These are phyloP conservation scores for Synanthedon andrenaeformis DNA, from an alignment of 2,888 invertebrate species.

Conservation along the genomic window DNA sequence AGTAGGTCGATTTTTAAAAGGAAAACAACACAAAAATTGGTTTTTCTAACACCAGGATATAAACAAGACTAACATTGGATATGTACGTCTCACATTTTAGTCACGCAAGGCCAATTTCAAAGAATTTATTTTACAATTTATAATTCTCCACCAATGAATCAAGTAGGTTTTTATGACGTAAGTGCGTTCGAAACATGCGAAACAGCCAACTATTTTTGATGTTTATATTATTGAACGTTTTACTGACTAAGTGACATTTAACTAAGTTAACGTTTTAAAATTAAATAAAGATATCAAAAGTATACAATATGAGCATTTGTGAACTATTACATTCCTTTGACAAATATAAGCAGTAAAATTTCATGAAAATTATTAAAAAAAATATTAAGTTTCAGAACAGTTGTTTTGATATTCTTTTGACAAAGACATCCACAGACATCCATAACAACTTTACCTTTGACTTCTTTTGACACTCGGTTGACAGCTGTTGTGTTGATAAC, in stretches of 20 bases:
- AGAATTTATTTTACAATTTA: not conserved
- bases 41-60: not conserved
- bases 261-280: no score
- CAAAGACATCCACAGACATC: no score
- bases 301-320: no score
- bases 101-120: constrained; percentile 8
- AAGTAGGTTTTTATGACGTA: not conserved
- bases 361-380: no score
- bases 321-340: no score
- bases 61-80: not conserved
- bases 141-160: not conserved
- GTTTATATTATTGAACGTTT: not conserved
- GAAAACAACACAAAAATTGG: not conserved
- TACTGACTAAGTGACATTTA: not conserved
- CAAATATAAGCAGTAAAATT: no score
- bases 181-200: not conserved
- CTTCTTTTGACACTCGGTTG: no score
- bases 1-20: not conserved
- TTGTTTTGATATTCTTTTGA: not conserved
- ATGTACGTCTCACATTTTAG: constrained; percentile 4
- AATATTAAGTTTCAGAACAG: not conserved
- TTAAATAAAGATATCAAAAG: no score
- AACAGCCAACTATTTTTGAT: not conserved
- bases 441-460: no score
- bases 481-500: no score